A percentile compares a stretch with the other conserved stretches of the same genome.
Conservation (phyloP, 2,113 vertebrate species). For the Xiphophorus maculatus region DNA sequence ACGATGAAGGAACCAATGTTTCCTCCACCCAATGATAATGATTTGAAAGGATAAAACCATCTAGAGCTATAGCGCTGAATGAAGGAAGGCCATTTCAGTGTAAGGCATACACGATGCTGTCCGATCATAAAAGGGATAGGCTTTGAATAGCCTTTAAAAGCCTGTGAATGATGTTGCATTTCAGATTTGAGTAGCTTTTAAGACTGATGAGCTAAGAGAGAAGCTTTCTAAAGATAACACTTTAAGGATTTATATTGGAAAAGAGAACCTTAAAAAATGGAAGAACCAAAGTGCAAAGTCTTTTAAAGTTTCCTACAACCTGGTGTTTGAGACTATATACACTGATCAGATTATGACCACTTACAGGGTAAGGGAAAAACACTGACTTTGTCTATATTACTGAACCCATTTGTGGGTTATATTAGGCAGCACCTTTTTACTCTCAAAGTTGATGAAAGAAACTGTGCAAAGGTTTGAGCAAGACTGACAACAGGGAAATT, state of each 20-base stretch:
- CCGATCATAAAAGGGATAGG: conserved; percentile 13
- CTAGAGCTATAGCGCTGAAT: conserved; percentile 30
- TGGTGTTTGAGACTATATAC: too few species aligned
- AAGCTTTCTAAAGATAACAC: conserved; percentile 18
- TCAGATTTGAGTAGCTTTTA: conserved; percentile 31
- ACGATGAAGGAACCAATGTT: conserved; percentile 56
- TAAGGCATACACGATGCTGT: conserved; percentile 26
- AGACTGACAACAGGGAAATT: too few species aligned
- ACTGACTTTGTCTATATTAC: too few species aligned
- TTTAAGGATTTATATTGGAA: conserved; percentile 23
- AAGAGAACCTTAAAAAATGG: conserved; percentile 16
- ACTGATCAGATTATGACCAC: too few species aligned
- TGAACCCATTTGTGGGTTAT: too few species aligned
- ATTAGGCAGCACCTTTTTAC: too few species aligned
- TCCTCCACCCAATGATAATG: conserved; percentile 64
- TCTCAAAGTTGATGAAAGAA: too few species aligned
- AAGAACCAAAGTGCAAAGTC: neutral
- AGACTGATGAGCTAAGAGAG: conserved; percentile 27
- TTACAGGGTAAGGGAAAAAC: too few species aligned
- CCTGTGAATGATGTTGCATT: conserved; percentile 24
- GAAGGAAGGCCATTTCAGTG: conserved; percentile 37
- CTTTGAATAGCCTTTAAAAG: conserved; percentile 33
- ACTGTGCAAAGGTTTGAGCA: too few species aligned
- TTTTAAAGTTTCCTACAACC: neutral
- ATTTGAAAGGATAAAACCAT: conserved; percentile 66